Conservation (phyloP, 2,888 invertebrate genomes). For the Marronus borbonicus region DNA sequence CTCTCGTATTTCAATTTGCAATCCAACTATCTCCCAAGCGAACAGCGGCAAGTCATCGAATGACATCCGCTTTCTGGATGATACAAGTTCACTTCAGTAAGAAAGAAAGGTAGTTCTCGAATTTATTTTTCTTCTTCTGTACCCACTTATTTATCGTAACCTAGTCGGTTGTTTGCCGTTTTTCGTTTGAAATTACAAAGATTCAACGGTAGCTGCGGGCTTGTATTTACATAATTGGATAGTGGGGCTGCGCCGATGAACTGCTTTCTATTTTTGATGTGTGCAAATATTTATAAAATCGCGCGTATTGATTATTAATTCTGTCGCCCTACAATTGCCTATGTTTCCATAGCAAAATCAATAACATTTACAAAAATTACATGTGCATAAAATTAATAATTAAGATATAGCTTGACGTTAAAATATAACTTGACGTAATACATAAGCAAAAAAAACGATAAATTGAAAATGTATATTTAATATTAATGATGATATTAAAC, state of each 20-base stretch:
- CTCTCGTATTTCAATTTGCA: slow-evolving; percentile 17
- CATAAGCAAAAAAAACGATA: too few species aligned
- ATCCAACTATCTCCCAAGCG: slow-evolving; percentile 10
- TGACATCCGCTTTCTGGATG: slow-evolving; percentile 2
- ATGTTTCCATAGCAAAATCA: slow-evolving; percentile 15
- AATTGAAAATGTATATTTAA: too few species aligned
- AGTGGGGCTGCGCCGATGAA: not conserved
- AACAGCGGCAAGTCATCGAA: slow-evolving; percentile 11
- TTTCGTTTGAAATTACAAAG: not conserved
- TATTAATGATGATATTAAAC: too few species aligned
- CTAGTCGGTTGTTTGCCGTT: not conserved
- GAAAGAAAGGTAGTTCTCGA: not conserved
- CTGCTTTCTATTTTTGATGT: slow-evolving; percentile 25
- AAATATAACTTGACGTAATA: too few species aligned
- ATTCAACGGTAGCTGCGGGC: not conserved
- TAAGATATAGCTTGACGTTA: too few species aligned
- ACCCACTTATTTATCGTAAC: not conserved
- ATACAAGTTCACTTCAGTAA: slow-evolving; percentile 1
- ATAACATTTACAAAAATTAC: not conserved
- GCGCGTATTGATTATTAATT: slow-evolving; percentile 15
- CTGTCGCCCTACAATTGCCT: slow-evolving; percentile 21
- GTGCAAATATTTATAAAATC: slow-evolving; percentile 30
- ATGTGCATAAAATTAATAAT: not conserved
- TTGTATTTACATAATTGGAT: slow-evolving; percentile 19
- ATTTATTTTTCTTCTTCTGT: not conserved